Evolutionary conservation across 2,888 invertebrate species (phyloP), one percentile per base, ranked within the genome.

Genomic region (Lithophane leautieri): DNA sequence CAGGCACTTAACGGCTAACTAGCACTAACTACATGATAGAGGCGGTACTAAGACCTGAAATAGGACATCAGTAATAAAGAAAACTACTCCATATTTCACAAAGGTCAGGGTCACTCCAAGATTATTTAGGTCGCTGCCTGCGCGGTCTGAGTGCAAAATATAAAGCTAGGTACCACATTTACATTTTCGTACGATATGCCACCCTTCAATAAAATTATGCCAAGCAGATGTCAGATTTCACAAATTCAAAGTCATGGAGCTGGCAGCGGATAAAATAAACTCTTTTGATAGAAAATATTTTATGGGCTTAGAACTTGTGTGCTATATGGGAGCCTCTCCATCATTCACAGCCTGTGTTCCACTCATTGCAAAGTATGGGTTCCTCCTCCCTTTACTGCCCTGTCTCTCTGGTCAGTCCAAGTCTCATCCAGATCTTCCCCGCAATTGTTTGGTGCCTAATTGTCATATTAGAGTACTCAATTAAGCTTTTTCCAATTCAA

Each of bases 131-230:
- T 73, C 47, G 40, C n/a, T 40, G 70, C 62, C 56, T 56, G 60
- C 62, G 47, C 66, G 52, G 60, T 73, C 66, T 63, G 74, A 74
- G 60, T 73, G 79, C 74, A 71, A 83, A 81, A 85, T 81, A 85
- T 71, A 79, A 87, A 85, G 73, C 79, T 77, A 82, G 34, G 34
- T 67, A 44, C 58, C 71, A 56, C 69, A 83, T 85, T 83, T 83
- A 87, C 79, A 87, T 87, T 73, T 83, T 79, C 65, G 42, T 73
- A 73, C 72, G 56, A 60, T 56, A 62, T 65, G 68, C 76, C 58
- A 62, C 76, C 83, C 83, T 87, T 83, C 86, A 79, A 78, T 87
- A 81, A 87, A 87, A 86, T 86, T 81, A 86, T 83, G 68, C 83
- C 73, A 62, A 75, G 71, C 81, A 81, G 88, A 83, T 77, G 83